Evolutionary conservation across 2,797 vertebrate species (phyloP).

Genomic region (Gallinago solitaria): DNA sequence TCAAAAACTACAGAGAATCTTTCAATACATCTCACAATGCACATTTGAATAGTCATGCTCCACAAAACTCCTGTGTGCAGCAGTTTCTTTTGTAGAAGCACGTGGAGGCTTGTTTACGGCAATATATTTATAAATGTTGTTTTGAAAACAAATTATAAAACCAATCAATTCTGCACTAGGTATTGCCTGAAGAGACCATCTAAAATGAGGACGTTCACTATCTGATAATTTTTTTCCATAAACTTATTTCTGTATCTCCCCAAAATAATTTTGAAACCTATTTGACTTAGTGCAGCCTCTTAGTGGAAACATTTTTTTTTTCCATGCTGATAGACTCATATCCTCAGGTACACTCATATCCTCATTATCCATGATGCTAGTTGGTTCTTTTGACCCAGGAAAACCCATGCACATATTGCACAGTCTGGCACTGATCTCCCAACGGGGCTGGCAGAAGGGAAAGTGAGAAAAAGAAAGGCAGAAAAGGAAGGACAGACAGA

Average conservation of each 20-base stretch:
- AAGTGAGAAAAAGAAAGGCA: not conserved
- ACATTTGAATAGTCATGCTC: not conserved
- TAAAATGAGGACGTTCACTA: not conserved
- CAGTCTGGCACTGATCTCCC: not conserved
- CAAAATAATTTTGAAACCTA: not conserved
- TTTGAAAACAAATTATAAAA: not conserved
- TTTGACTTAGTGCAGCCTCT: not conserved
- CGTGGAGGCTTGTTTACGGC: not conserved
- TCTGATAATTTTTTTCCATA: rapidly evolving
- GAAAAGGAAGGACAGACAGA: not conserved
- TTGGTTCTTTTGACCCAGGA: not conserved
- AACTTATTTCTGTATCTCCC: not conserved
- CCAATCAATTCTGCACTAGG: not conserved
- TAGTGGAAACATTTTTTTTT: not conserved
- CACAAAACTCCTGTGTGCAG: not conserved
- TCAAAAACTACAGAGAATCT: not conserved
- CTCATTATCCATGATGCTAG: not conserved
- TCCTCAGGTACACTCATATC: not conserved
- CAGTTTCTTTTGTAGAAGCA: not conserved
- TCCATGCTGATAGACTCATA: not conserved
- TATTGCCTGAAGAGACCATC: not conserved
- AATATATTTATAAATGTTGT: not conserved
- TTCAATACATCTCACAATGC: not conserved
- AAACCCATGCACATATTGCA: not conserved
- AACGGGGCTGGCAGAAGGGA: not conserved